These are phyloP conservation scores for Eptatretus burgeri DNA, from an alignment of 2,113 vertebrate genomes.

Conservation along the genomic window DNA sequence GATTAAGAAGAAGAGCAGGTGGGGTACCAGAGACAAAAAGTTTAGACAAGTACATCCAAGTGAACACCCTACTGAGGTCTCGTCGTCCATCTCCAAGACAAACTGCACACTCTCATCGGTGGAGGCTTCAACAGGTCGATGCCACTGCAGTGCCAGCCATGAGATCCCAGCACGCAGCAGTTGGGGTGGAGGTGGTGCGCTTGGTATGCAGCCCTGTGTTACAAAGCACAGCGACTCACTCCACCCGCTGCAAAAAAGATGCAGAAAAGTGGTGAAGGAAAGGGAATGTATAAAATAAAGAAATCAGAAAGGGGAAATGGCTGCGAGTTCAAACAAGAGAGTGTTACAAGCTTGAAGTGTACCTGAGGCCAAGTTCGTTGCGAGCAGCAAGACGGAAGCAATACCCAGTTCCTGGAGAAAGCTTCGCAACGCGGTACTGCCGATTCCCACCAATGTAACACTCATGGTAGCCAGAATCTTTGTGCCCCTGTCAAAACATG, in stretches of 20 bases:
- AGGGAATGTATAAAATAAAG: too few relatives aligned
- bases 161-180: neutral
- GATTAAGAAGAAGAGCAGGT: too few relatives aligned
- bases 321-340: neutral
- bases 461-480: constrained; percentile 23
- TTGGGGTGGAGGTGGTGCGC: neutral
- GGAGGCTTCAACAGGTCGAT: neutral
- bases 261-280: too few relatives aligned
- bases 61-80: neutral
- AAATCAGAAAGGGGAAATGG: too few relatives aligned
- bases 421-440: constrained; percentile 27
- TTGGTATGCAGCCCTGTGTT: neutral
- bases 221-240: neutral
- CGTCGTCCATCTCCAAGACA: neutral
- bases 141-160: neutral
- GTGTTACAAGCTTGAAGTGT: constrained; percentile 10
- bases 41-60: too few relatives aligned
- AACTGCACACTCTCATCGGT: neutral
- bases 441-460: constrained; percentile 30
- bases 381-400: constrained; percentile 32
- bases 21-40: too few relatives aligned
- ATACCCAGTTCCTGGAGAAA: constrained; percentile 26
- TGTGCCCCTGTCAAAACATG: constrained; percentile 9
- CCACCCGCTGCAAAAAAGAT: neutral
- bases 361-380: constrained; percentile 34